These are phyloP conservation scores for Ascaphus truei DNA, from an alignment of 2,113 vertebrate genomes.

Conservation along the genomic window DNA sequence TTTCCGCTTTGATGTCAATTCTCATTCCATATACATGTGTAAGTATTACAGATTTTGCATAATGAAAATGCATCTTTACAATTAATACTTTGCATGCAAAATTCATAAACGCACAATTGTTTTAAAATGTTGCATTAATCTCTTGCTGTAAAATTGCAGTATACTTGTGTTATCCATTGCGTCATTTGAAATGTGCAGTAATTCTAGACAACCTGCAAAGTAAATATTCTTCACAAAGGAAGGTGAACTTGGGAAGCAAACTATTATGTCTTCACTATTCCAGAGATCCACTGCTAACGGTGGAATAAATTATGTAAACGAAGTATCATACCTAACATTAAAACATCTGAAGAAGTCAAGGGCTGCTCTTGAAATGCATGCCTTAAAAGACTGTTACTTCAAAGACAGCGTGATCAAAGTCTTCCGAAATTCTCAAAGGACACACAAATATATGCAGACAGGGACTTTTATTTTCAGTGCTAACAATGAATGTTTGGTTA, in stretches of 20 bases:
- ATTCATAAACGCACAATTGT: too few relatives aligned
- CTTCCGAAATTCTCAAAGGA: constrained; percentile 69
- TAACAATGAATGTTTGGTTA: constrained; percentile 69
- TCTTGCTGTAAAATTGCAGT: neutral
- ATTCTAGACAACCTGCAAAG: constrained; percentile 2
- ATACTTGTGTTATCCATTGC: neutral
- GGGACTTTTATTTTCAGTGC: constrained; percentile 56
- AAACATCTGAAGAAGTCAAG: constrained; percentile 68
- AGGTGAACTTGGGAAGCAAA: constrained; percentile 37
- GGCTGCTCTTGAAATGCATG: constrained; percentile 66
- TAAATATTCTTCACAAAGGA: constrained; percentile 30
- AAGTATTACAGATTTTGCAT: too few relatives aligned
- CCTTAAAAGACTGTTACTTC: constrained; percentile 77
- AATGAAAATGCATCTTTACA: too few relatives aligned
- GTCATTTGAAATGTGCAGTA: neutral
- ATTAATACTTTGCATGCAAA: too few relatives aligned
- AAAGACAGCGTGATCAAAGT: constrained; percentile 82
- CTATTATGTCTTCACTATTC: constrained; percentile 40
- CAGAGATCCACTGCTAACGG: constrained; percentile 47
- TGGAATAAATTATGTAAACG: constrained; percentile 69
- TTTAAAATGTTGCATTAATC: neutral
- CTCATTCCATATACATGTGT: too few relatives aligned
- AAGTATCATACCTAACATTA: constrained; percentile 47
- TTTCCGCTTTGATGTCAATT: too few relatives aligned
- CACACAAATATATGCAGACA: constrained; percentile 56